These are phyloP conservation scores for Neolamprologus fasciatus DNA, from an alignment of 2,113 vertebrate species.

Conservation along the genomic window DNA sequence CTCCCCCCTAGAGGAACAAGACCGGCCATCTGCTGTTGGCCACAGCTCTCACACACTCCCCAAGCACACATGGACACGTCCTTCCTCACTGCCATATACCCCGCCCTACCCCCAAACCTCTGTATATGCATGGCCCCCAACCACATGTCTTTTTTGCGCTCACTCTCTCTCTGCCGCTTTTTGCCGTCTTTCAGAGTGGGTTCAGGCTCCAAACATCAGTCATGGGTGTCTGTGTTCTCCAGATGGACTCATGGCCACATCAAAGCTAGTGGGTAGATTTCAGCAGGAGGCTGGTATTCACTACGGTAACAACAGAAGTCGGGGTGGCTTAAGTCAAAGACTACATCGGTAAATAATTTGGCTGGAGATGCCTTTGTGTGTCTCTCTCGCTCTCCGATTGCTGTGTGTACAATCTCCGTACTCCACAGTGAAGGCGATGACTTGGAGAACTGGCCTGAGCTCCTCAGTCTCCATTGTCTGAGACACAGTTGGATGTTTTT, in stretches of 20 bases:
- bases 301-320: constrained; percentile 13
- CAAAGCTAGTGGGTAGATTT: constrained; percentile 26
- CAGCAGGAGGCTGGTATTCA: constrained; percentile 5
- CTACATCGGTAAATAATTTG: constrained; percentile 4
- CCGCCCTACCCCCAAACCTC: background rate
- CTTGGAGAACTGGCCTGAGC: background rate
- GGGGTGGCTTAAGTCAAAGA: constrained; percentile 6
- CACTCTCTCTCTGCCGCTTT: background rate
- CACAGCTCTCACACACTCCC: constrained; percentile 8
- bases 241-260: constrained; percentile 48
- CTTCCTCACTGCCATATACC: constrained; percentile 28
- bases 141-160: background rate
- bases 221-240: constrained; percentile 27
- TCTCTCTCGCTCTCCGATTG: background rate
- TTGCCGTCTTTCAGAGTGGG: background rate
- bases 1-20: background rate
- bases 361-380: background rate
- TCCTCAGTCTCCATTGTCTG: background rate
- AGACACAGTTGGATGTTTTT: background rate
- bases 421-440: background rate
- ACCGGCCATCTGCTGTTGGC: constrained; percentile 51
- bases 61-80: background rate
- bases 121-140: background rate
- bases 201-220: constrained; percentile 28
- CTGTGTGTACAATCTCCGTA: background rate